Base-by-base conservation (phyloP, 2,113 vertebrate genomes). In the Corythoichthys haematopterus region DNA sequence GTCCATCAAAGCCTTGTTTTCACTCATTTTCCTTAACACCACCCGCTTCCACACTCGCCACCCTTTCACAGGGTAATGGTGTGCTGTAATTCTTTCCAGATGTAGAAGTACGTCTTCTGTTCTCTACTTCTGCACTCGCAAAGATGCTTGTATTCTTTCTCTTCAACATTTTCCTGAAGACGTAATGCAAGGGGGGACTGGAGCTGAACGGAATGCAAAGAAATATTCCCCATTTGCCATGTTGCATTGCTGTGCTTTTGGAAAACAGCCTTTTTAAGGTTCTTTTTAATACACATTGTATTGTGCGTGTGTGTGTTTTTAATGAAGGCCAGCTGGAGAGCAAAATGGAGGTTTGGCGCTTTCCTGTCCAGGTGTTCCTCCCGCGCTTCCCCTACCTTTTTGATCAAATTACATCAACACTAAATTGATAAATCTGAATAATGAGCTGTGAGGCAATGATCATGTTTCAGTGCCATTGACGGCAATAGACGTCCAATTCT, bases 11-110 rank as follows among this genome's bases (percentile, higher is more conserved):
- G 82, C 2, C 9, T 66, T 70, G 55, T 59, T 63, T n/a, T 75
- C 40, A 38, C 57, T 55, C 38, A 70, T 65, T 67, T 66, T 75
- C 62, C 59, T 69, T 70, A 69, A 72, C 61, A 71, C 33, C 13
- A 15, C 5, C 71, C 68, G n/a, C 62, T 51, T 75, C 65, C 58
- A 63, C 66, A 69, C 80, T 77, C 57, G 66, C 68, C 69, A 71
- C 56, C 67, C 70, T 71, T 71, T 79, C 72, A 80, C 74, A 53
- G 69, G 82, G 78, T 74, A 85, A 74, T 68, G 59, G 81, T 71
- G 69, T 66, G 68, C 72, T 68, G 55, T 81, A 88, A 92, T 90
- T 72, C 74, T 76, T 90, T 85, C 89, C 91, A 92, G 85, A 92
- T 92, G 90, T 85, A 60, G 45, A 71, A 72, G 59, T 75, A 56